phyloP scores from a whole-genome alignment of 1,140 invertebrate genomes.

The Zophobas atratus region DNA sequence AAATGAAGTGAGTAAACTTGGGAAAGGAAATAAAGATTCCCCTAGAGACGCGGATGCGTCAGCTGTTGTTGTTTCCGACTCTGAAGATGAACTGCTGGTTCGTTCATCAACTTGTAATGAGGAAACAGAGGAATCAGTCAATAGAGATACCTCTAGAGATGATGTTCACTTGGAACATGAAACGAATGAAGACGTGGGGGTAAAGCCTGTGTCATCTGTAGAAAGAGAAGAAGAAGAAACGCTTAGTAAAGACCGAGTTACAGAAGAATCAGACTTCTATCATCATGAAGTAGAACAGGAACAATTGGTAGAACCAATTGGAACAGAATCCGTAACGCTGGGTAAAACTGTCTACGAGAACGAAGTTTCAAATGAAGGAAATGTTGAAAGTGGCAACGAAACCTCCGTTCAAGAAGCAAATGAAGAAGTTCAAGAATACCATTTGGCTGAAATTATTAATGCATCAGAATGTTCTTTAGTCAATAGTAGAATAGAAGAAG shows the following conservation, averaged over 20 bases:
- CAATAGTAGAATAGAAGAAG: background rate
- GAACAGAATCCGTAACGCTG: background rate
- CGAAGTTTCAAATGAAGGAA: background rate
- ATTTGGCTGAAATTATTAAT: background rate
- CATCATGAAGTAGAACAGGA: background rate
- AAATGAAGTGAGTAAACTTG: background rate
- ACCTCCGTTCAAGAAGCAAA: background rate
- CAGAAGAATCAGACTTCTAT: too few species aligned
- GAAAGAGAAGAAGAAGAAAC: background rate
- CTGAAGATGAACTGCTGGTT: constrained; percentile 27
- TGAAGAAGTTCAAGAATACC: background rate
- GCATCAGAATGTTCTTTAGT: background rate
- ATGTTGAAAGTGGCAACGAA: background rate
- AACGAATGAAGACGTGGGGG: background rate
- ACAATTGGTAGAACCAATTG: background rate
- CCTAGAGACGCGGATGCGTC: background rate
- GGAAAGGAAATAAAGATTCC: constrained; percentile 10
- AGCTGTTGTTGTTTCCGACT: constrained; percentile 9
- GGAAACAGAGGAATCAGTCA: background rate
- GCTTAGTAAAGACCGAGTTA: background rate
- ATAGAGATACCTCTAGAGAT: background rate
- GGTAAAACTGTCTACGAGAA: too few species aligned
- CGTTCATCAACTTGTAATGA: background rate
- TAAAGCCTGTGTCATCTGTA: background rate
- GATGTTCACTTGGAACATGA: background rate